phyloP scores from a whole-genome alignment of 2,113 vertebrate genomes.

The Microtus richardsoni region DNA sequence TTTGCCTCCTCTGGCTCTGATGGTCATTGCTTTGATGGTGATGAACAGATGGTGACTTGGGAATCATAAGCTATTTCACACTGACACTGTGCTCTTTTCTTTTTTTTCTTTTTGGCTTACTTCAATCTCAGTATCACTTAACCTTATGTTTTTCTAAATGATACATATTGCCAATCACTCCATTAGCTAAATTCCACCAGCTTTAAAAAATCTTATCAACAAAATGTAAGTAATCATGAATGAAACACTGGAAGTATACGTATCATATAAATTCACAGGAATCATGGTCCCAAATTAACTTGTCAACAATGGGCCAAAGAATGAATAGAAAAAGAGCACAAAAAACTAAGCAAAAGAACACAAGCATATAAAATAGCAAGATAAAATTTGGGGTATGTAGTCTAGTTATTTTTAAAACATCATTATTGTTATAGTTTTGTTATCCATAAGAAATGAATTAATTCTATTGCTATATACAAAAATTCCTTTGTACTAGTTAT shows the following conservation, averaged over 20 bases:
- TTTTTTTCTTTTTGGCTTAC: neutral
- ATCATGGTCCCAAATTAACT: neutral
- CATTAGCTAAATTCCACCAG: slow-evolving; percentile 43
- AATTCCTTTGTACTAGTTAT: neutral
- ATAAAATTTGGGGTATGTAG: neutral
- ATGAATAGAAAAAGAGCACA: neutral
- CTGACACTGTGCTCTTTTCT: neutral
- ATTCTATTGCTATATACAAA: neutral
- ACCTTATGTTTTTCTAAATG: slow-evolving; percentile 29
- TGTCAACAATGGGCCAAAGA: neutral
- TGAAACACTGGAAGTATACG: slow-evolving; percentile 17
- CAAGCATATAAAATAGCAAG: neutral
- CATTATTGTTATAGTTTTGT: neutral
- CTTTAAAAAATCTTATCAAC: slow-evolving; percentile 10
- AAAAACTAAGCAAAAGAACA: neutral
- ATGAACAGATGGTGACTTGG: slow-evolving; percentile 50
- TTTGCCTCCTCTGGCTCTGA: slow-evolving; percentile 27
- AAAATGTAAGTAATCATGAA: slow-evolving; percentile 37
- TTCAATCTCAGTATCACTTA: slow-evolving; percentile 33
- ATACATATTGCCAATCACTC: neutral
- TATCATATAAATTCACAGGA: neutral
- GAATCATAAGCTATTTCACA: slow-evolving; percentile 29
- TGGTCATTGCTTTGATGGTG: slow-evolving; percentile 61
- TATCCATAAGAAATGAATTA: neutral
- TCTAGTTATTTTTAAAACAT: neutral